Evolutionary conservation across 2,113 vertebrate species (phyloP), one percentile per base, ranked within the genome.

Genomic region (Caranx melampygus): DNA sequence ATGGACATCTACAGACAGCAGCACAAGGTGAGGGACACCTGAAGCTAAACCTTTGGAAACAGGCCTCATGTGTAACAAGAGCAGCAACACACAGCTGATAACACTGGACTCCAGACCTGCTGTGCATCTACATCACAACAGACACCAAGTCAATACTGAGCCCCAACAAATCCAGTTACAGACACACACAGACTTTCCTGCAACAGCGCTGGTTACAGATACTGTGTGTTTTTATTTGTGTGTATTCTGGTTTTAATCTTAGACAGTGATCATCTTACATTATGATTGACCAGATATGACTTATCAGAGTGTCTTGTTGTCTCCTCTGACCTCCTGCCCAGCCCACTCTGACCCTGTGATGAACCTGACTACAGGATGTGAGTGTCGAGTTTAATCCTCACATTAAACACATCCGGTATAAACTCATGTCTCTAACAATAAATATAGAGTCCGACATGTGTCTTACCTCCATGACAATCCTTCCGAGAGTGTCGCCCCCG

Each of bases 381-480:
- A n/a, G 42, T 57, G 3, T 4, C 15, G 0, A 18, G 33, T 34
- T 40, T 47, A 54, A 15, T 20, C 3, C 10, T 40, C 6, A 0
- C 47, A 63, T 1, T 6, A 4, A 34, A 8, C 16, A 33, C 6
- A 13, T 42, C 5, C 34, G 2, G 33, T 15, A 31, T 1, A 51
- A 75, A 42, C 15, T 7, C 3, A 26, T 26, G 26, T 26, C 26
- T 26, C 26, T 7, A 18, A 12, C 5, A 12, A 35, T 1, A 33
- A 12, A 62, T 4, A 1, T 5, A 47, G 3, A 49, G 6, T 16
- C 16, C 9, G 49, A 51, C 0, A 33, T 14, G 37, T 1, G 0
- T 60, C 82, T 92, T 89, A 96, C 96, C 96, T 96, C 95, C 70
- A 97, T 95, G 18, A 91, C 40, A 10, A 42, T 91, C 77, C 94